Base-by-base conservation (phyloP, 2,888 invertebrate genomes). In the Cephus rjabovi region DNA sequence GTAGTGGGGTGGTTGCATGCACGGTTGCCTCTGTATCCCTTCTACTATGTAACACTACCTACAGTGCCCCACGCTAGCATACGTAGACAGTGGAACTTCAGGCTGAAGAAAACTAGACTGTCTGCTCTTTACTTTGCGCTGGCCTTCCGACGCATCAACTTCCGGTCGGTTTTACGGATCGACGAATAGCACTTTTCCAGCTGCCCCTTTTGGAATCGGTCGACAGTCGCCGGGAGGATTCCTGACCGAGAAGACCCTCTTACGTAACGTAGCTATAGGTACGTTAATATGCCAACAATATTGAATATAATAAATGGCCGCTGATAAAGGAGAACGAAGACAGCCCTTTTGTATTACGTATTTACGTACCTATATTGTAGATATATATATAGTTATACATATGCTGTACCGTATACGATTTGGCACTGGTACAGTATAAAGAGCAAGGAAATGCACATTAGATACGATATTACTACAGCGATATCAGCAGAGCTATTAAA, bases 41-140 rank as follows among this genome's bases (percentile, higher is more conserved):
- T 56, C 40, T 23, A 23, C 40, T 23, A 1, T 23, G 23, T 23
- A 56, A 56, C 40, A 40, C 23, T 9, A 9, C 9, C 40, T 56
- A 56, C 23, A 9, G 15, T 23, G 23, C 15, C 23, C 40, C 40
- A 56, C 4, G 40, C 23, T 56, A 56, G 40, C 40, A 56, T 56
- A 56, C 40, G 9, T 56, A 68, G 73, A 73, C 76, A 31, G 73
- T 56, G 68, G 33, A 73, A 73, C 73, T 76, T 73, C 73, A 76
- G 69, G 68, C 76, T 76, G 68, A 69, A 69, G 56, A 34, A 68
- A 68, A 73, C 69, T 73, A 68, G 69, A 31, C 68, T 73, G 73
- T 56, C 69, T 40, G 77, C 76, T 74, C 76, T 77, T 82, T 81
- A 82, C 69, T 77, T 77, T 77, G 79, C 81, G 80, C 76, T 77